phyloP scores from a whole-genome alignment of 2,797 vertebrate genomes.

The Propithecus deckenii region DNA sequence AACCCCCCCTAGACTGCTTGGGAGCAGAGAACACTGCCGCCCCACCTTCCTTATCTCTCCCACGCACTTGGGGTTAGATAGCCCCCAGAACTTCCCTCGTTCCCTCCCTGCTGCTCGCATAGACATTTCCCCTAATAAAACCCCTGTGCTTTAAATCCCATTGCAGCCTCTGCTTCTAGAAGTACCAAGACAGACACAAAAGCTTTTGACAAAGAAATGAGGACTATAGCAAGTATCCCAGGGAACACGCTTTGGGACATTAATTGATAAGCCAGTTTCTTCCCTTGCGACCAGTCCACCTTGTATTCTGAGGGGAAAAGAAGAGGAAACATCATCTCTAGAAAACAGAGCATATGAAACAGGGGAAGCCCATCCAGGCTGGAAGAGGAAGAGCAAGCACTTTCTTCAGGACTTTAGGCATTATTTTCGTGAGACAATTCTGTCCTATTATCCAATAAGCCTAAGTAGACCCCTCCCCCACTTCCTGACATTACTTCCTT shows the following conservation, averaged over 20 bases:
- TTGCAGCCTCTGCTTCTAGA: neutral
- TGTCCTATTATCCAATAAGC: neutral
- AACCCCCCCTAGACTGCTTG: fast-evolving
- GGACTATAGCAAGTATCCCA: neutral
- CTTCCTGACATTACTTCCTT: neutral
- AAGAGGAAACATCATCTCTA: neutral
- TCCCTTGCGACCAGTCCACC: too few species aligned
- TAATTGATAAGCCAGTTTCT: neutral
- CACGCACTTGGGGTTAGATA: neutral
- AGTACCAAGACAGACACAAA: neutral
- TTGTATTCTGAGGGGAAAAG: neutral
- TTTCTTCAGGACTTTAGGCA: neutral
- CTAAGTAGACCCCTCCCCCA: neutral
- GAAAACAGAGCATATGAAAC: neutral
- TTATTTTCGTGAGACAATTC: neutral
- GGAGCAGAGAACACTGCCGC: neutral
- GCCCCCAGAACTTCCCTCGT: neutral
- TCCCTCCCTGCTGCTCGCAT: neutral
- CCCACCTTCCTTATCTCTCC: neutral
- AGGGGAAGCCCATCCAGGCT: neutral
- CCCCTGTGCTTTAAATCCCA: neutral
- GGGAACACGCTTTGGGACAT: neutral
- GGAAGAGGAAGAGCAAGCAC: neutral
- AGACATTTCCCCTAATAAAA: neutral
- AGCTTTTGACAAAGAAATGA: neutral